phyloP scores from a whole-genome alignment of 1,140 invertebrate species.

The Drosophila tsacasi region DNA sequence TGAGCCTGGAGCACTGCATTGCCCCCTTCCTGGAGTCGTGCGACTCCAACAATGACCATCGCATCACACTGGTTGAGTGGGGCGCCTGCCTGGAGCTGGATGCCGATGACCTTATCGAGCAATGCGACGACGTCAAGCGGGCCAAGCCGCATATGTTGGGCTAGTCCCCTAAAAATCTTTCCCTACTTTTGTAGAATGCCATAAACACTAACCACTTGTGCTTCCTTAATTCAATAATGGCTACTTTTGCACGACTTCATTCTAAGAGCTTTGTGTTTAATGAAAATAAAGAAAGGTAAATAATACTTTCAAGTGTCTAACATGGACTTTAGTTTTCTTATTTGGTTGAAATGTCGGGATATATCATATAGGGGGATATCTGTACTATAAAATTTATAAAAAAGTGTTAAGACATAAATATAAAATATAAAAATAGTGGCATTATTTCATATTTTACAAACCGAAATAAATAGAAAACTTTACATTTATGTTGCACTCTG shows the following conservation, averaged over 20 bases:
- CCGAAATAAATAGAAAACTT: neutral
- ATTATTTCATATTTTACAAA: neutral
- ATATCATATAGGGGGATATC: too few species aligned
- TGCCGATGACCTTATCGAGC: constrained; percentile 85
- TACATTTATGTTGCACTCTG: neutral
- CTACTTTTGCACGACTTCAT: constrained; percentile 17
- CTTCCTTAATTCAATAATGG: constrained; percentile 22
- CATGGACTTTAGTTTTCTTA: neutral
- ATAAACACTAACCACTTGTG: constrained; percentile 9
- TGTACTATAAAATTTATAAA: too few species aligned
- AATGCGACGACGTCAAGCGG: constrained; percentile 79
- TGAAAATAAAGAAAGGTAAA: constrained; percentile 25
- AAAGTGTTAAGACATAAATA: too few species aligned
- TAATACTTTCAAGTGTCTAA: neutral
- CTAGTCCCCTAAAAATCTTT: constrained; percentile 21
- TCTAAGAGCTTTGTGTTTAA: constrained; percentile 16
- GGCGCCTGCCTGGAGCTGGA: constrained; percentile 95
- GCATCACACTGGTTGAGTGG: constrained; percentile 96
- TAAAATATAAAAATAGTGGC: too few species aligned
- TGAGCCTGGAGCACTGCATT: constrained; percentile 97
- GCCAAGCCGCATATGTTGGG: constrained; percentile 70
- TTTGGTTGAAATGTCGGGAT: too few species aligned
- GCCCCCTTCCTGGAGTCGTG: constrained; percentile 97
- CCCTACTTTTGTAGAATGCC: constrained; percentile 6
- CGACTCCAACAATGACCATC: constrained; percentile 94